phyloP scores from a whole-genome alignment of 2,888 invertebrate genomes.

The Conchocele bisecta region DNA sequence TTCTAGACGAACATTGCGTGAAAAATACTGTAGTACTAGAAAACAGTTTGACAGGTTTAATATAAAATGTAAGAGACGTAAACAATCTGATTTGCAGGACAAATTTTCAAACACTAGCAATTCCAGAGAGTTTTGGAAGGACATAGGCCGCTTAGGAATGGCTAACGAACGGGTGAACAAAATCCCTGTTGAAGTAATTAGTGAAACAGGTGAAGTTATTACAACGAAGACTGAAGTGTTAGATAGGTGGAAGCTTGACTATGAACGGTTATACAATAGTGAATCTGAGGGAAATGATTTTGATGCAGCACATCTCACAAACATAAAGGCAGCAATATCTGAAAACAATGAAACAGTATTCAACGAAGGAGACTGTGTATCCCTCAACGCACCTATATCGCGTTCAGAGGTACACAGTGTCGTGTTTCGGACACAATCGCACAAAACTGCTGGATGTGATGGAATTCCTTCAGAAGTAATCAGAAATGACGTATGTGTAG shows the following conservation, averaged over 20 bases:
- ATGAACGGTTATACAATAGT: not conserved
- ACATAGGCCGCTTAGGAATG: too few relatives aligned
- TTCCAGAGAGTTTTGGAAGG: not conserved
- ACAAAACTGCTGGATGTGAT: too few relatives aligned
- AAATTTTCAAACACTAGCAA: not conserved
- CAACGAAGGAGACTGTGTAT: too few relatives aligned
- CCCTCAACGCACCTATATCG: too few relatives aligned
- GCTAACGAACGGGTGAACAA: too few relatives aligned
- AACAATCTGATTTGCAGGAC: constrained; percentile 1
- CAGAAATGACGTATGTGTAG: constrained; percentile 10
- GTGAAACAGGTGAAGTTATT: not conserved
- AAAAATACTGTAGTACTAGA: not conserved
- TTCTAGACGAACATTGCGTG: not conserved
- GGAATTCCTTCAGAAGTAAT: too few relatives aligned
- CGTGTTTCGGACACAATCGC: too few relatives aligned
- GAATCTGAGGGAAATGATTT: too few relatives aligned
- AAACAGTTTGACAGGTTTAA: constrained; percentile 3
- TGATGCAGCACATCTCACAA: too few relatives aligned
- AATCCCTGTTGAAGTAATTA: not conserved
- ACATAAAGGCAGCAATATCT: too few relatives aligned
- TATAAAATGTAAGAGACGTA: constrained; percentile 4
- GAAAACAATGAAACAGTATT: too few relatives aligned
- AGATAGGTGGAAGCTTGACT: constrained; percentile 9
- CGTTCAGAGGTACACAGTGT: too few relatives aligned
- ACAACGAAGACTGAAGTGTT: constrained; percentile 2